Evolutionary conservation across 2,113 vertebrate genomes (phyloP).

Genomic region (Syngnathoides biaculeatus): DNA sequence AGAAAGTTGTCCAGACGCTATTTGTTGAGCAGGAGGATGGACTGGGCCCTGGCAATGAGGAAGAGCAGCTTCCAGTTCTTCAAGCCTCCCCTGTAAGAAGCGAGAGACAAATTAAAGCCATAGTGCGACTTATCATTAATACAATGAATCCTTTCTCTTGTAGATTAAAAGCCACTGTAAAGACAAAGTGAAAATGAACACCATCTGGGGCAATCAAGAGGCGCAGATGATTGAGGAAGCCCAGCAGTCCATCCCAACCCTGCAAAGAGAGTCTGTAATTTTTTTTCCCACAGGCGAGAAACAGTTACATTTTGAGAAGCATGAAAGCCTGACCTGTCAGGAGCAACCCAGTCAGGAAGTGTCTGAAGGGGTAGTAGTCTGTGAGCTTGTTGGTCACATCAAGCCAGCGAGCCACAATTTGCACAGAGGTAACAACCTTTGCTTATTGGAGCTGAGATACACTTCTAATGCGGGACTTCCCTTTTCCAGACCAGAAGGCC

Average conservation of each 20-base stretch:
- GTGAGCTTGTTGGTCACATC: background rate
- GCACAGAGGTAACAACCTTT: slow-evolving; percentile 42
- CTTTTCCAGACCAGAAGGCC: slow-evolving; percentile 41
- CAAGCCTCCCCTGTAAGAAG: slow-evolving; percentile 46
- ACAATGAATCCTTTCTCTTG: background rate
- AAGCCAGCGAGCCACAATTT: slow-evolving; percentile 6
- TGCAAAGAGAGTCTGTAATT: slow-evolving; percentile 71
- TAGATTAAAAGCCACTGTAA: slow-evolving; percentile 34
- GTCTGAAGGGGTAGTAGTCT: slow-evolving; percentile 4
- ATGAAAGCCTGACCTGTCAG: background rate
- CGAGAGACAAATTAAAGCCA: background rate
- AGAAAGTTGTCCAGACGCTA: slow-evolving; percentile 69
- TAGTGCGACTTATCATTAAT: background rate
- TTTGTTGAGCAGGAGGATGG: slow-evolving; percentile 66
- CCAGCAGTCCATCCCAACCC: slow-evolving; percentile 56
- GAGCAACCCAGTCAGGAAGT: slow-evolving; percentile 6
- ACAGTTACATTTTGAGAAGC: slow-evolving; percentile 35
- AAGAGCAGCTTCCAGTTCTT: slow-evolving; percentile 15
- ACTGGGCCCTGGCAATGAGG: slow-evolving; percentile 13
- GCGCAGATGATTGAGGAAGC: slow-evolving; percentile 5
- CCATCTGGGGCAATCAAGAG: background rate
- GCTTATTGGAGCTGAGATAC: background rate
- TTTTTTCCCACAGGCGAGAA: slow-evolving; percentile 70
- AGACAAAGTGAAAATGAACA: slow-evolving; percentile 2
- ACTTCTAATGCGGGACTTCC: background rate